These are phyloP conservation scores for Indicator indicator DNA, from an alignment of 2,113 vertebrate species.

Conservation along the genomic window DNA sequence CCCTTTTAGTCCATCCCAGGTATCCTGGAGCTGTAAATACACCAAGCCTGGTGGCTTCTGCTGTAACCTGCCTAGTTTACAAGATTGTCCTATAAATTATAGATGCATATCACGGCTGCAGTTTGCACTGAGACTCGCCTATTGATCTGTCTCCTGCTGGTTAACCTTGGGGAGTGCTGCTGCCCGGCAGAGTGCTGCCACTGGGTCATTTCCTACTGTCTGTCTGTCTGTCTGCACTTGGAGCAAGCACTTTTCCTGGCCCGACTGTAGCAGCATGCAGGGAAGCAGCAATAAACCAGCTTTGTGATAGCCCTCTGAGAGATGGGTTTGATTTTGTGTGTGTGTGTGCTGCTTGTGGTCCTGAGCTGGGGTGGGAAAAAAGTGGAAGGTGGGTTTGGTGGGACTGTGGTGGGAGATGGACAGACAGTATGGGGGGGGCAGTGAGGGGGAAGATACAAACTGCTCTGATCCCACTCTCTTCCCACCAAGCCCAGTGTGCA, in stretches of 20 bases:
- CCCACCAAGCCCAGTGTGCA: background rate
- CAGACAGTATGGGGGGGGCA: too few species aligned
- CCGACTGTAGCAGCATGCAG: constrained; percentile 2
- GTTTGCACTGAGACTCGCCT: background rate
- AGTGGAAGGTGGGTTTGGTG: background rate
- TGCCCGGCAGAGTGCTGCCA: background rate
- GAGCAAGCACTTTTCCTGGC: constrained; percentile 52
- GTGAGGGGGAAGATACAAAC: fast-evolving
- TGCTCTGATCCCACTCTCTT: fast-evolving
- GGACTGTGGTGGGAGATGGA: background rate
- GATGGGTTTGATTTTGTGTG: constrained; percentile 31
- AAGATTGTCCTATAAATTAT: background rate
- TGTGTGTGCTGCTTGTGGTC: background rate
- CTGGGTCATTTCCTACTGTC: background rate
- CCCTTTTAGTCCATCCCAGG: background rate
- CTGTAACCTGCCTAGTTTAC: background rate
- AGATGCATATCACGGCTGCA: background rate
- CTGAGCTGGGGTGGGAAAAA: background rate
- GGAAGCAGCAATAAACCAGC: constrained; percentile 70
- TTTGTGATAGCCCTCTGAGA: constrained; percentile 11
- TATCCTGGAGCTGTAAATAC: background rate
- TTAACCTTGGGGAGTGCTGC: background rate
- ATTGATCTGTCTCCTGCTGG: background rate
- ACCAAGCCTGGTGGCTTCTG: background rate
- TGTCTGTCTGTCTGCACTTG: background rate